Evolutionary conservation across 2,113 vertebrate species (phyloP), one percentile per base, ranked within the genome.

Genomic region (Thomomys bottae): DNA sequence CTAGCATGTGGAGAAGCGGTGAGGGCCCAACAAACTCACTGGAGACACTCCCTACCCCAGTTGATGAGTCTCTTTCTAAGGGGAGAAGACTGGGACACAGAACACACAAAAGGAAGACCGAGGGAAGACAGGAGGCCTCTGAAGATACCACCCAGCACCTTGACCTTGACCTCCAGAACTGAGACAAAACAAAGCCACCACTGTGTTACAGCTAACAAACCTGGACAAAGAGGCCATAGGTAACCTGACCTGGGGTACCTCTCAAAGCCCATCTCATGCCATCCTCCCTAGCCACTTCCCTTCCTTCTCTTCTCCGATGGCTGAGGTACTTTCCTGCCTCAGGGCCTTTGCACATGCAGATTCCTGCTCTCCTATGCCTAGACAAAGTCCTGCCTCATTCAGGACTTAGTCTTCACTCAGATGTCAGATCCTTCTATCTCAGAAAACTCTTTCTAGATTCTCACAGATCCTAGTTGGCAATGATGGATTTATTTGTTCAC

Each of bases 371-470:
- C 21, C 32, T 34, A 49, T 66, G 42, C 57, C 84, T 10, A 40
- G 59, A 34, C 9, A 21, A 17, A 34, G 30, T 63, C 67, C 24
- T 88, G 28, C 26, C 12, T 81, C 63, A 42, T 23, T 61, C 85
- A 94, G 87, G 45, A 59, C 59, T 68, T 64, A 11, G 20, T 30
- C 67, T 63, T 92, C 67, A 63, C 59, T 91, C 90, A 38, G 57
- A 76, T 61, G 36, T 68, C 36, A 76, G 24, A 73, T 38, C 82
- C 79, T 49, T 76, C 72, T 49, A 15, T 82, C 83, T 66, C n/a
- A 77, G 57, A 15, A 54, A 54, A 54, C 18, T 54, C 49, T 17
- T 54, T 54, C 49, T 54, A 54, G 49, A 54, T 14, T 54, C 49
- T 54, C 49, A 3, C 4, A 28, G 10, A 45, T 34, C 30, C 61